Conservation (phyloP, 2,888 invertebrate genomes). For the Ennomos erosarius region DNA sequence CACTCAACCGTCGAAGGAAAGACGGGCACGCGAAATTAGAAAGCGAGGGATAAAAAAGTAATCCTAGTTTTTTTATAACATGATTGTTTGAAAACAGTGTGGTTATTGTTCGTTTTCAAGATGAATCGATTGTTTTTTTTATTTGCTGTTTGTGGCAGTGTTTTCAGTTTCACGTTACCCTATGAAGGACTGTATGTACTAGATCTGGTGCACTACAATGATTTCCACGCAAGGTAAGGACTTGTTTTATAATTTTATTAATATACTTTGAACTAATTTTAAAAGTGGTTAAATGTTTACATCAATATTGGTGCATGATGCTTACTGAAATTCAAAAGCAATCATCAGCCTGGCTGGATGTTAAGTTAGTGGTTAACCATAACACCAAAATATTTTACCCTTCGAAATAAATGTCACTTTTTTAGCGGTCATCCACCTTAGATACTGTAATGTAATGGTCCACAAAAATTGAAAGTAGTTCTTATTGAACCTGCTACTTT, state of each 20-base stretch:
- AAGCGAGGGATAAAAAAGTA: constrained; percentile 1
- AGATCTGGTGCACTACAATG: constrained; percentile 83
- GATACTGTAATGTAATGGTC: too few relatives aligned
- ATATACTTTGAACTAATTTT: too few relatives aligned
- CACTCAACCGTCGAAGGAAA: constrained; percentile 4
- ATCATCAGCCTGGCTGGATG: too few relatives aligned
- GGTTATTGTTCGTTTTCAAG: constrained; percentile 10
- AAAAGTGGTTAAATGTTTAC: too few relatives aligned
- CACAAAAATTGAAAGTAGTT: too few relatives aligned
- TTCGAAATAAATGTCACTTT: too few relatives aligned
- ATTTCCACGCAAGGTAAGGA: constrained; percentile 82
- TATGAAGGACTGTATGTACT: constrained; percentile 48
- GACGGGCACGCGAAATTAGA: not conserved
- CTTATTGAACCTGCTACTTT: too few relatives aligned
- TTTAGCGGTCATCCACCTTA: too few relatives aligned
- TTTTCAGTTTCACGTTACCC: constrained; percentile 31
- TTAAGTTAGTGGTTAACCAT: too few relatives aligned
- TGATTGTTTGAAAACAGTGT: not conserved
- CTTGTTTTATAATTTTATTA: constrained; percentile 10
- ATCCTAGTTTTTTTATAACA: not conserved
- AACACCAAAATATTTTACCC: too few relatives aligned
- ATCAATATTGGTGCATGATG: too few relatives aligned
- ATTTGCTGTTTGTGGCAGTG: constrained; percentile 17
- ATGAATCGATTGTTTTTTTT: constrained; percentile 11
- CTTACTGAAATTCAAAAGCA: too few relatives aligned